phyloP scores from a whole-genome alignment of 2,113 vertebrate species.

The Riparia riparia region DNA sequence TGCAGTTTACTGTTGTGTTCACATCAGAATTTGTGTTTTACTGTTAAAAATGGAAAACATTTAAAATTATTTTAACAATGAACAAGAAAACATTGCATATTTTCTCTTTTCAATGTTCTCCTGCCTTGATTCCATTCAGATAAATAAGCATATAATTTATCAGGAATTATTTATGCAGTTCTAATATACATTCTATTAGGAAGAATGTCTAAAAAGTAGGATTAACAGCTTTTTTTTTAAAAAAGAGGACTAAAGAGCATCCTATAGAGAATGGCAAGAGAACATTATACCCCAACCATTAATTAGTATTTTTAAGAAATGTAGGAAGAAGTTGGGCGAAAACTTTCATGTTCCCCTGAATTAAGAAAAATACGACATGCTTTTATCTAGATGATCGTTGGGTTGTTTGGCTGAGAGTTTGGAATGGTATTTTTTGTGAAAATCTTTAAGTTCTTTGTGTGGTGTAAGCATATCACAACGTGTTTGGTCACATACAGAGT shows the following conservation, averaged over 20 bases:
- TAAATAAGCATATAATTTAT: not conserved
- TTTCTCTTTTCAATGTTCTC: not conserved
- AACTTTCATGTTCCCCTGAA: not conserved
- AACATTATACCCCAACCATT: not conserved
- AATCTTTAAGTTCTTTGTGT: not conserved
- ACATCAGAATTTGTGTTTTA: slow-evolving; percentile 45
- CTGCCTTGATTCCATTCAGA: not conserved
- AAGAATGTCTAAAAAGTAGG: not conserved
- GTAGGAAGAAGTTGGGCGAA: not conserved
- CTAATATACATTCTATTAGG: not conserved
- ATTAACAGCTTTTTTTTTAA: not conserved
- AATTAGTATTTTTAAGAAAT: not conserved
- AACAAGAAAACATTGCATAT: not conserved
- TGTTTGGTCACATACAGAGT: not conserved
- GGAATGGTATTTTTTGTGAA: not conserved
- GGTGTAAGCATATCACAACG: not conserved
- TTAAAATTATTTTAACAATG: not conserved
- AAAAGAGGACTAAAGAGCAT: not conserved
- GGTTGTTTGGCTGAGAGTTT: not conserved
- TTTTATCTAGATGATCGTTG: not conserved
- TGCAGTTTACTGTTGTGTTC: slow-evolving; percentile 2
- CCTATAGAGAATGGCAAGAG: not conserved
- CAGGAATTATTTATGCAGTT: not conserved
- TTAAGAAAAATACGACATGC: not conserved
- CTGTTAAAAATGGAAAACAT: slow-evolving; percentile 51